A percentile compares a stretch with the other conserved stretches of the same genome.
phyloP scores from a whole-genome alignment of 2,113 vertebrate genomes.

The Argyrosomus japonicus region DNA sequence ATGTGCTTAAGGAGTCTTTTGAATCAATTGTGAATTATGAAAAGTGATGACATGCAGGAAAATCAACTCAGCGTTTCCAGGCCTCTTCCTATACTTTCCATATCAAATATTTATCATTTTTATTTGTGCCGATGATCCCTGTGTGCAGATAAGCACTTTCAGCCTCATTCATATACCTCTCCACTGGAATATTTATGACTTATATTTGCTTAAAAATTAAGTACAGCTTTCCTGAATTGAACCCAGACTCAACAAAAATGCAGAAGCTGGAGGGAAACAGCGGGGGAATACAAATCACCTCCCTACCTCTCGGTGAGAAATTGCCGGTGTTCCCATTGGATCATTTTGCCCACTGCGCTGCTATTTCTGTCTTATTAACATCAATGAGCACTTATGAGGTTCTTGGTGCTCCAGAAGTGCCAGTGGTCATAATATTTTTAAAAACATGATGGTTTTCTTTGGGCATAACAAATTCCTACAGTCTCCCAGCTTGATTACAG shows the following conservation, averaged over 20 bases:
- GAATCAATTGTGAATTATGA: not conserved
- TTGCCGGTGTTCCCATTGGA: slow-evolving; percentile 20
- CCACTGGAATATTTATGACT: slow-evolving; percentile 62
- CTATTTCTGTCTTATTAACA: slow-evolving; percentile 52
- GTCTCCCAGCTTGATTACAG: not conserved
- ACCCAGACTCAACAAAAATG: slow-evolving; percentile 54
- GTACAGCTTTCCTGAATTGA: slow-evolving; percentile 58
- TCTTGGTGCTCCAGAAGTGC: slow-evolving; percentile 9
- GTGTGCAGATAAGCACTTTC: slow-evolving; percentile 1
- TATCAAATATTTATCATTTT: slow-evolving; percentile 64
- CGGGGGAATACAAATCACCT: slow-evolving; percentile 54
- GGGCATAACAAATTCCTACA: not conserved
- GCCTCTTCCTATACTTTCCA: slow-evolving; percentile 5
- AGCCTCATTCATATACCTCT: not conserved
- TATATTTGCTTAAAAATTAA: slow-evolving; percentile 61
- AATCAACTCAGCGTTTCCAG: slow-evolving; percentile 18
- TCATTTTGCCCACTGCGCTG: slow-evolving; percentile 16
- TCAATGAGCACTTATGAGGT: slow-evolving; percentile 22
- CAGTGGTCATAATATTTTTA: slow-evolving; percentile 6
- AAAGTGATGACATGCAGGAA: not conserved
- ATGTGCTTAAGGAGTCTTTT: slow-evolving; percentile 5
- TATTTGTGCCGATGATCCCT: slow-evolving; percentile 38
- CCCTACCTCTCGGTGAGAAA: slow-evolving; percentile 20
- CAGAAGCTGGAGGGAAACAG: slow-evolving; percentile 35
- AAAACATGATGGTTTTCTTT: not conserved